Base-by-base conservation (phyloP, 2,888 invertebrate species). In the Chrysina gloriosa region DNA sequence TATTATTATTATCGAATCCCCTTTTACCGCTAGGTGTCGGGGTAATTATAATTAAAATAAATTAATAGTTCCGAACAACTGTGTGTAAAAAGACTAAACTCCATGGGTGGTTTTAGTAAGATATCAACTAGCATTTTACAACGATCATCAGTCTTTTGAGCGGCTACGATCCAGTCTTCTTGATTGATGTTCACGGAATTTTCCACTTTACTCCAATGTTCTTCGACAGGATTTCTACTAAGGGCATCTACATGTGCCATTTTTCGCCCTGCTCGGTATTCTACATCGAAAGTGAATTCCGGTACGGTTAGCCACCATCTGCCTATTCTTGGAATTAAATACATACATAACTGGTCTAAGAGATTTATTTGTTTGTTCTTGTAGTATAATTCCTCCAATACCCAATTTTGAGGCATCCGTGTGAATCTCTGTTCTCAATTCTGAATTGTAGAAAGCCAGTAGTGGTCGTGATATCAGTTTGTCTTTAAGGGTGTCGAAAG, bases 291-390 rank as follows among this genome's bases (percentile, higher is more conserved):
- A n/a, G n/a, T n/a, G n/a, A n/a, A n/a, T n/a, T n/a, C n/a, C n/a
- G n/a, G n/a, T n/a, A n/a, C n/a, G n/a, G n/a, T n/a, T 4, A 79
- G 31, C 74, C 78, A 79, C 79, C 80, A 79, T 25, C 78, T 66
- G 3, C 73, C 77, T 7, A 79, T 74, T 63, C 77, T 50, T 1
- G 79, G 77, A n/a, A 72, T 65, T 7, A 75, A 31, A 39, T 76
- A 75, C 69, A 50, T 66, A 72, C 21, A 34, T n/a, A 11, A 73
- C 54, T 7, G 71, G 71, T 42, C 63, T 9, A 11, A 65, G 21
- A 67, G 42, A 11, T 5, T 31, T 7, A 45, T 67, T 47, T 19
- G 23, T 42, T 19, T 63, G 45, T 5, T 14, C 16, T 48, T 69
- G 69, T 5, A 71, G 23, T 19, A 70, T 27, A 3, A 67, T 67